These are phyloP conservation scores for Campylorhamphus procurvoides DNA, from an alignment of 2,113 vertebrate species.

Conservation along the genomic window DNA sequence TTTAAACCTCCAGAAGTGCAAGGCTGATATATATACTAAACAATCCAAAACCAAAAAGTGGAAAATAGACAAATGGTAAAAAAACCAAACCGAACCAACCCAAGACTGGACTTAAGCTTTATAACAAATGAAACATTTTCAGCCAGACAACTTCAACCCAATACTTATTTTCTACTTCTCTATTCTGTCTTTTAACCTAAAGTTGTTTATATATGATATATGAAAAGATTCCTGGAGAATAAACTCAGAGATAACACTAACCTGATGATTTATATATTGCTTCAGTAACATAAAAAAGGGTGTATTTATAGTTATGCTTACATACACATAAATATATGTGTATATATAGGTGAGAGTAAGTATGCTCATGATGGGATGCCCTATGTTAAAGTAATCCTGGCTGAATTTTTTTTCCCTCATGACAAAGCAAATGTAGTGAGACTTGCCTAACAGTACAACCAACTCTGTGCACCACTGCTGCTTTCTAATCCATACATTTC, in stretches of 20 bases:
- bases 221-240: neutral
- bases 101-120: neutral
- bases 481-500: neutral
- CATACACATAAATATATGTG: neutral
- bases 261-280: neutral
- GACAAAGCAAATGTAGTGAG: neutral
- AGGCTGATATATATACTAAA: neutral
- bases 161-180: neutral
- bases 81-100: accelerated
- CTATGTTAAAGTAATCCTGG: neutral
- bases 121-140: neutral
- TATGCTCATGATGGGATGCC: neutral
- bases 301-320: neutral
- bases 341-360: neutral
- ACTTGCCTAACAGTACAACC: neutral
- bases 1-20: neutral
- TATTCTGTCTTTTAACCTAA: neutral
- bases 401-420: neutral
- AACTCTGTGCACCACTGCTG: neutral
- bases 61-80: neutral
- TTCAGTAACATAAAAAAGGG: neutral
- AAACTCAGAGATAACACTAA: neutral
- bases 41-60: neutral
- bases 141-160: neutral
- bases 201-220: neutral